Evolutionary conservation across 2,888 invertebrate species (phyloP).

Genomic region (Cerceris rybyensis): DNA sequence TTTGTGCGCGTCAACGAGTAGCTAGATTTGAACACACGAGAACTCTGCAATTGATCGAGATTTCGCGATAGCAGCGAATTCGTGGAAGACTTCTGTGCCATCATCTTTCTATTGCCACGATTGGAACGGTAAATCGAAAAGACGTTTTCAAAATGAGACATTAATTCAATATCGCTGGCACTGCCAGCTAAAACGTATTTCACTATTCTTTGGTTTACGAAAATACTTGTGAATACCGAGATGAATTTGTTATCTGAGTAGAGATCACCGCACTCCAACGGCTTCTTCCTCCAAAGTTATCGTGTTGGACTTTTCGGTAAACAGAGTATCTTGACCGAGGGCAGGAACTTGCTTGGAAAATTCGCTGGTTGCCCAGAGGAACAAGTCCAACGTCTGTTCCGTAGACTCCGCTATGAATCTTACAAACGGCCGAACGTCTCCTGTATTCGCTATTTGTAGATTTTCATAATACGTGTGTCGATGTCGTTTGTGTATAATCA

Average conservation of each 20-base stretch:
- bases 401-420: slow-evolving; percentile 97
- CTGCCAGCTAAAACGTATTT: too few relatives aligned
- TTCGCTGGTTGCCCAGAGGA: slow-evolving; percentile 92
- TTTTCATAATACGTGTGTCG: slow-evolving; percentile 93
- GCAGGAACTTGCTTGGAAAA: slow-evolving; percentile 87
- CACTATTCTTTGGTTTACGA: slow-evolving; percentile 53
- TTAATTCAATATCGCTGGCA: too few relatives aligned
- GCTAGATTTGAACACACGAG: too few relatives aligned
- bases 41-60: too few relatives aligned
- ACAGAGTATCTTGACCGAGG: slow-evolving; percentile 81
- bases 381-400: slow-evolving; percentile 93
- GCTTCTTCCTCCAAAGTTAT: slow-evolving; percentile 70
- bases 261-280: slow-evolving; percentile 69
- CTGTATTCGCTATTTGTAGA: slow-evolving; percentile 94
- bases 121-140: too few relatives aligned
- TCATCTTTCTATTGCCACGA: too few relatives aligned
- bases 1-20: too few relatives aligned
- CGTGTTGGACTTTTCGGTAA: slow-evolving; percentile 67
- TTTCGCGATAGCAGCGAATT: too few relatives aligned
- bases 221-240: slow-evolving; percentile 33
- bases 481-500: slow-evolving; percentile 95
- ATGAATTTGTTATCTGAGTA: slow-evolving; percentile 49
- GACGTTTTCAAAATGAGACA: too few relatives aligned
- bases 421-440: slow-evolving; percentile 97
- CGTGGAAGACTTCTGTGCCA: too few relatives aligned